Evolutionary conservation across 2,113 vertebrate species (phyloP).

Genomic region (Cygnus atratus): DNA sequence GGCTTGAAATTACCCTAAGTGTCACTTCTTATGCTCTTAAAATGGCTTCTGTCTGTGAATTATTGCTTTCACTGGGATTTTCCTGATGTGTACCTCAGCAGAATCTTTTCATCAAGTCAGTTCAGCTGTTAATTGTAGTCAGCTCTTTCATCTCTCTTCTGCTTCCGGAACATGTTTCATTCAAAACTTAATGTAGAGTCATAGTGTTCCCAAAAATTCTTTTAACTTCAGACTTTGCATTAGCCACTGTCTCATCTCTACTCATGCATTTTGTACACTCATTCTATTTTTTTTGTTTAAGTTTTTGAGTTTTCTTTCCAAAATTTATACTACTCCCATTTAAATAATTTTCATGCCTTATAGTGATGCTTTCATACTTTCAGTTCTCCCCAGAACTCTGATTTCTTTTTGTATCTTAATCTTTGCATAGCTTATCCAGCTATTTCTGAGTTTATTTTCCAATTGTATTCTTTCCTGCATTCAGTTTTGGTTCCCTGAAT

Average conservation of each 20-base stretch:
- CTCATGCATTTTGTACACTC: neutral
- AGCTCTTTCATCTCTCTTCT: neutral
- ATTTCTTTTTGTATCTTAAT: neutral
- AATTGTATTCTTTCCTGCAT: neutral
- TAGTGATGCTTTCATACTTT: neutral
- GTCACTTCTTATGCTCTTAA: neutral
- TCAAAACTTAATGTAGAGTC: neutral
- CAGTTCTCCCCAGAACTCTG: neutral
- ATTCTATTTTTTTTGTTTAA: neutral
- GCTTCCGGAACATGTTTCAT: neutral
- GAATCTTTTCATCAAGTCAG: neutral
- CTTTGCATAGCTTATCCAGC: neutral
- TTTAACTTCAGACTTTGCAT: neutral
- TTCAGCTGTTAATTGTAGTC: neutral
- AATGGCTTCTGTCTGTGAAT: neutral
- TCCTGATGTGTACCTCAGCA: neutral
- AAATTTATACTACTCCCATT: neutral
- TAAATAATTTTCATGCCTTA: neutral
- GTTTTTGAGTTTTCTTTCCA: neutral
- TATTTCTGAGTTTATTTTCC: neutral
- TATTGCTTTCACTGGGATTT: neutral
- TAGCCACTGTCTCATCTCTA: neutral
- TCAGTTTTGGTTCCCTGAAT: slow-evolving; percentile 19
- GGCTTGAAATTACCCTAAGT: neutral
- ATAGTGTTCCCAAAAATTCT: neutral